A percentile compares a stretch with the other conserved stretches of the same genome.
phyloP scores from a whole-genome alignment of 23 tunicate species.

The Corella eumyota region DNA sequence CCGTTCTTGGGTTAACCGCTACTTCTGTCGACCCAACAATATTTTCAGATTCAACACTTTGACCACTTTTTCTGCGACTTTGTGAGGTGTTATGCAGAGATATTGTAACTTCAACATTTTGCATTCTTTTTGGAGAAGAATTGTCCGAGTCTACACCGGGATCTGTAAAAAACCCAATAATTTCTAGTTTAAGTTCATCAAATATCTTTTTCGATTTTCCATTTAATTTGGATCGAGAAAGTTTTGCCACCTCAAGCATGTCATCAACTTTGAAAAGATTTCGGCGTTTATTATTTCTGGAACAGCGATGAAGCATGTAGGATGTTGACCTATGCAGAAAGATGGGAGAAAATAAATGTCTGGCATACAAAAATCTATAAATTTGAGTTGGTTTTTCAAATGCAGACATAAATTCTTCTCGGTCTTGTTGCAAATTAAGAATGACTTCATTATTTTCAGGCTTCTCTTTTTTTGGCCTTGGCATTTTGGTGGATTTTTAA shows the following conservation, averaged over 20 bases:
- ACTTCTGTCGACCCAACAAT: constrained; percentile 34
- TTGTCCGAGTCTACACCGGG: constrained; percentile 41
- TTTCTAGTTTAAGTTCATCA: constrained; percentile 32
- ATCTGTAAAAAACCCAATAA: constrained; percentile 50
- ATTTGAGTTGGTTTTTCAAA: constrained; percentile 94
- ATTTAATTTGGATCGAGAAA: too few species aligned
- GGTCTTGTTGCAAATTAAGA: constrained; percentile 36
- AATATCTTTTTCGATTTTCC: too few species aligned
- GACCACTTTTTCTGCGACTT: constrained; percentile 51
- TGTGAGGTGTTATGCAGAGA: constrained; percentile 25
- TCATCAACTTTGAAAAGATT: too few species aligned
- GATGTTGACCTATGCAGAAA: constrained; percentile 56
- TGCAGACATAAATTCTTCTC: constrained; percentile 69
- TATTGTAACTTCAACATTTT: constrained; percentile 35
- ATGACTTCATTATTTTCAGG: too few species aligned
- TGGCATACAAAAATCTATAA: constrained; percentile 73
- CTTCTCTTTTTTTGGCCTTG: too few species aligned
- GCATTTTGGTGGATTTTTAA: too few species aligned
- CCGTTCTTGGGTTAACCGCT: constrained; percentile 57
- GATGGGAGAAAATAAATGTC: constrained; percentile 60
- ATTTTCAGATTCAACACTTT: constrained; percentile 20
- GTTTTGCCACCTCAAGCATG: too few species aligned
- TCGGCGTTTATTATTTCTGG: constrained; percentile 63
- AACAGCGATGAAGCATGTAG: constrained; percentile 68
- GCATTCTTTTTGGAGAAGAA: constrained; percentile 20